Conservation (phyloP, 2,888 invertebrate species). For the Trissoscelio sp. region DNA sequence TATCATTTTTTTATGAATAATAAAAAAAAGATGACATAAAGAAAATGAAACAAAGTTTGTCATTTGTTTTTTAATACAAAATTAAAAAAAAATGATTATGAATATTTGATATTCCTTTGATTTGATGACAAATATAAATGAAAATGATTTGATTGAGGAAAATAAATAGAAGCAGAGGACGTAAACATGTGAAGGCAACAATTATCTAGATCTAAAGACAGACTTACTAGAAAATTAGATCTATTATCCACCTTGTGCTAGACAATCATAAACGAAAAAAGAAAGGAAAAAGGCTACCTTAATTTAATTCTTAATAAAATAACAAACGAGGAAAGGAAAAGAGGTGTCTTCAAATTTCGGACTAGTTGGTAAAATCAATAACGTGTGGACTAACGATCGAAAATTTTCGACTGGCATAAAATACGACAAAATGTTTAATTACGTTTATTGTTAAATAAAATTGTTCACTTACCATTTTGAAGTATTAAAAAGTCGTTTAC, state of each 20-base stretch:
- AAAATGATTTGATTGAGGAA: neutral
- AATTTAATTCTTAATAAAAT: neutral
- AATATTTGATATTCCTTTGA: too few relatives aligned
- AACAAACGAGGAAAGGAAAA: neutral
- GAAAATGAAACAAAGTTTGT: neutral
- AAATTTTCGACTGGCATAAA: neutral
- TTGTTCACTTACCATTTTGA: slow-evolving; percentile 47
- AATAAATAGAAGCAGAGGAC: slow-evolving; percentile 12
- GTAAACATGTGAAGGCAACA: slow-evolving; percentile 28
- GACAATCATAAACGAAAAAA: slow-evolving; percentile 45
- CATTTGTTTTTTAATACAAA: too few relatives aligned
- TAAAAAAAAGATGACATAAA: neutral
- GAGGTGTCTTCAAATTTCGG: neutral
- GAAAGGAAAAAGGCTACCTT: slow-evolving; percentile 21
- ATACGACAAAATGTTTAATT: too few relatives aligned
- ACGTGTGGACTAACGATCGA: neutral
- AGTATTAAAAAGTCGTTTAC: neutral
- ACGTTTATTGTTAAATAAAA: too few relatives aligned
- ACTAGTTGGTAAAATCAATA: neutral
- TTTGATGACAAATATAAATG: neutral
- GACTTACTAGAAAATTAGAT: slow-evolving; percentile 64
- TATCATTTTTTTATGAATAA: neutral
- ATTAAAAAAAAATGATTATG: too few relatives aligned
- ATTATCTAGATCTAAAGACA: slow-evolving; percentile 61
- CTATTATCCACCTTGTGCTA: slow-evolving; percentile 62